phyloP scores from a whole-genome alignment of 2,888 invertebrate genomes.

The Odontocolon sp. region DNA sequence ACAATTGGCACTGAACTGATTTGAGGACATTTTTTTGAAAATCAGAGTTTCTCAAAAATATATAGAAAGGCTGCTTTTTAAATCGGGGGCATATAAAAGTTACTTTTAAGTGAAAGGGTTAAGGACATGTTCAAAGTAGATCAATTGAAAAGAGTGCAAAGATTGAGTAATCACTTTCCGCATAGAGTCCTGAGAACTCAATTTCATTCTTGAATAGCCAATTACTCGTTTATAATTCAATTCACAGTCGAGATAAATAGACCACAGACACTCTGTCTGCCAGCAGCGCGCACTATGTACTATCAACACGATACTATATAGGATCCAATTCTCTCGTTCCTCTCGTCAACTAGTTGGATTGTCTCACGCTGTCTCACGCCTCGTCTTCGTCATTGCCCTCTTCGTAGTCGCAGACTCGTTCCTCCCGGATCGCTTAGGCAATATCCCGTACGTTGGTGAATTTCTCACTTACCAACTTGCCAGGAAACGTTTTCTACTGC shows the following conservation, averaged over 20 bases:
- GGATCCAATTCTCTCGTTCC: slow-evolving; percentile 50
- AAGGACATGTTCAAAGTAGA: neutral
- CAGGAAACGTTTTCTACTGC: slow-evolving; percentile 42
- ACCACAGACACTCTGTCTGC: slow-evolving; percentile 39
- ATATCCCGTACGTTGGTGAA: slow-evolving; percentile 32
- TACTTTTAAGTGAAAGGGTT: neutral
- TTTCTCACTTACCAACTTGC: slow-evolving; percentile 37
- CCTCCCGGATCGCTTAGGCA: slow-evolving; percentile 49
- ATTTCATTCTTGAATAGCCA: slow-evolving; percentile 48
- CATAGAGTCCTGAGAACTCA: slow-evolving; percentile 38
- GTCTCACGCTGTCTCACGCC: slow-evolving; percentile 58
- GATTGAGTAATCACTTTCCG: slow-evolving; percentile 2
- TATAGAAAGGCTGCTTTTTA: neutral
- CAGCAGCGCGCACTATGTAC: slow-evolving; percentile 2
- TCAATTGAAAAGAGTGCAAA: slow-evolving; percentile 1
- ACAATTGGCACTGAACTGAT: neutral
- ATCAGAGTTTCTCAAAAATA: neutral
- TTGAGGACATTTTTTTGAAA: neutral
- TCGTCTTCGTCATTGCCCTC: slow-evolving; percentile 49
- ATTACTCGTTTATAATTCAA: slow-evolving; percentile 50
- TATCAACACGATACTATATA: slow-evolving; percentile 26
- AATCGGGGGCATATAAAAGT: neutral
- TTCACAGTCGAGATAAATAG: slow-evolving; percentile 42
- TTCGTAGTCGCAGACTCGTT: slow-evolving; percentile 15
- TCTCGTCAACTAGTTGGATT: slow-evolving; percentile 55